Base-by-base conservation (phyloP, 2,113 vertebrate genomes). In the Paratilapia polleni region DNA sequence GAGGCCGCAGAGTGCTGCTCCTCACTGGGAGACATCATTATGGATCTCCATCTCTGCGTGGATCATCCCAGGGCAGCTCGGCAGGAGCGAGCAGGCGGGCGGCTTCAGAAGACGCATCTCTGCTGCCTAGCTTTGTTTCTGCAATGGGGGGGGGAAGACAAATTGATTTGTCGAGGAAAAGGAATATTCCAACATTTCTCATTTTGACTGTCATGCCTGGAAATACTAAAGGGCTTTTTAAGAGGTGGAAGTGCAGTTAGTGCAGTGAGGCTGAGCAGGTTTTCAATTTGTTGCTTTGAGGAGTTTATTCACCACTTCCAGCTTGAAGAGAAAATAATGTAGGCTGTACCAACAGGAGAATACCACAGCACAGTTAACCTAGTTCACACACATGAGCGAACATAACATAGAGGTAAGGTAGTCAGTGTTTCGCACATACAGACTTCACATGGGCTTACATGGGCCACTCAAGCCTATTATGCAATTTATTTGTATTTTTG, bases 21-120 rank as follows among this genome's bases (percentile, higher is more conserved):
- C 77, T 86, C 76, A 1, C 68, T 20, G 34, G 8, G 66, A 86
- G 54, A 57, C 63, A 59, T 87, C 54, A 6, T 75, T 82, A 74
- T 1, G 20, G 70, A 70, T 80, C 81, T 63, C 11, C 28, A 6
- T 78, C 62, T 79, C 58, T 77, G 59, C 9, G 2, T 17, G 36
- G 1, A 38, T 56, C 4, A 20, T 49, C 80, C 77, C 2, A 1
- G 5, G 1, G 41, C 6, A 6, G 49, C 78, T 79, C 56, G 3
- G 52, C 58, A 4, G 75, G 76, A 58, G 63, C 13, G 13, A 17
- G 41, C n/a, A 22, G 77, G 66, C 10, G 19, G 80, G 47, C 1
- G 8, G 70, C 22, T 36, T 78, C 6, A 3, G 1, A 43, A 62
- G 68, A 70, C 9, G 17, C 8, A 1, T 13, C 43, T 8, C 8